A percentile compares a stretch with the other conserved stretches of the same genome.
These are phyloP conservation scores for Chesias legatella DNA, from an alignment of 2,888 invertebrate species.

Conservation along the genomic window DNA sequence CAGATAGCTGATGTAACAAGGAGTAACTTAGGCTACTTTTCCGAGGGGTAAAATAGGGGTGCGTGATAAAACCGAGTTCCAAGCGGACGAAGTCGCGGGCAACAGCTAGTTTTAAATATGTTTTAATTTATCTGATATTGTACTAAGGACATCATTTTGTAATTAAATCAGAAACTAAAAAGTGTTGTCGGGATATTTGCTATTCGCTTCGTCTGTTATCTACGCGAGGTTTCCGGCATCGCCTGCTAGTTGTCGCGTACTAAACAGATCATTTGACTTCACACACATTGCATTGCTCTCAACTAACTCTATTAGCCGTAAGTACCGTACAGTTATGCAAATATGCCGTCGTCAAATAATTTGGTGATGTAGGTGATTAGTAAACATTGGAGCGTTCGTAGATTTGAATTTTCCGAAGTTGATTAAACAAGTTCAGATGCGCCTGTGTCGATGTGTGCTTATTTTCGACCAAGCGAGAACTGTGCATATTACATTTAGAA, in stretches of 20 bases:
- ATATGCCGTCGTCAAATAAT: slow-evolving; percentile 37
- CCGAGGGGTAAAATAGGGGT: no score
- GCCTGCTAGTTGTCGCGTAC: slow-evolving; percentile 9
- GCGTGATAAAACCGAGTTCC: no score
- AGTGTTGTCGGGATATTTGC: no score
- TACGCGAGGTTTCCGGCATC: no score
- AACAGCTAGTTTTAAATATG: no score
- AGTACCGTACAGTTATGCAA: slow-evolving; percentile 31
- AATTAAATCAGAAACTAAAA: no score
- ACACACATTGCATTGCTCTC: slow-evolving; percentile 18
- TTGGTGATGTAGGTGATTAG: slow-evolving; percentile 40
- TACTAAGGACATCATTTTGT: no score
- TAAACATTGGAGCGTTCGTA: slow-evolving; percentile 28
- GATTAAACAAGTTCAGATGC: slow-evolving; percentile 15
- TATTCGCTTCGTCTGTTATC: no score
- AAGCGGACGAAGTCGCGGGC: no score
- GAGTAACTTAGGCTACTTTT: no score
- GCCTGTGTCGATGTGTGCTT: slow-evolving; percentile 4
- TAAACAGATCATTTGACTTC: slow-evolving; percentile 21
- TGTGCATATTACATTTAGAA: slow-evolving; percentile 2
- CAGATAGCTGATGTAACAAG: no score
- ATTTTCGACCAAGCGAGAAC: slow-evolving; percentile 5
- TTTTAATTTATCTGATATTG: no score
- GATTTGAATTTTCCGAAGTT: slow-evolving; percentile 26
- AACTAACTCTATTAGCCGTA: slow-evolving; percentile 21